These are phyloP conservation scores for Drosophila hamatofila DNA, from an alignment of 2,888 invertebrate genomes.

Conservation along the genomic window DNA sequence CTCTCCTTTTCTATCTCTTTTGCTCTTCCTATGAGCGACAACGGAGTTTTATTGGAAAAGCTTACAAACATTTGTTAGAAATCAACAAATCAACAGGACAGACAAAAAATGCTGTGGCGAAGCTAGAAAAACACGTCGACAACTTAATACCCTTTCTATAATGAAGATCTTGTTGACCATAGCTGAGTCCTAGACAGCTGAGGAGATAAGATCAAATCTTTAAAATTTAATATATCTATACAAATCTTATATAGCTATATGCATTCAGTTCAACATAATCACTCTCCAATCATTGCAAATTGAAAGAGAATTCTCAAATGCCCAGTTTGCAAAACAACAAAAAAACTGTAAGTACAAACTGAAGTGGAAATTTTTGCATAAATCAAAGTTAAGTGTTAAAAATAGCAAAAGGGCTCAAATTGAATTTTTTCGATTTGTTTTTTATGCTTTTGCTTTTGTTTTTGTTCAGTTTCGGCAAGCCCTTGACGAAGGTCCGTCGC, in stretches of 20 bases:
- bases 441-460: slow-evolving; percentile 23
- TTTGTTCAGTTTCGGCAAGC: slow-evolving; percentile 21
- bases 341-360: slow-evolving; percentile 60
- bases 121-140: neutral
- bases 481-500: slow-evolving; percentile 36
- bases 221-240: neutral
- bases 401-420: slow-evolving; percentile 71
- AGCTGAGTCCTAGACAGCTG: rapidly evolving
- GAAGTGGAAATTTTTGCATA: slow-evolving; percentile 79
- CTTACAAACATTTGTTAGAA: slow-evolving; percentile 74
- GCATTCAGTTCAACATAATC: neutral
- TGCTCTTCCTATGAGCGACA: neutral
- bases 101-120: neutral
- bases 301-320: neutral
- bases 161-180: neutral
- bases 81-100: slow-evolving; percentile 72
- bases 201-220: too few relatives aligned
- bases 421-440: slow-evolving; percentile 67
- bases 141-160: neutral
- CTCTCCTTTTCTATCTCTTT: neutral
- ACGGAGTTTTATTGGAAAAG: slow-evolving; percentile 54
- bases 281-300: neutral
- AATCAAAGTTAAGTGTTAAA: slow-evolving; percentile 81
- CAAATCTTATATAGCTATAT: too few relatives aligned
- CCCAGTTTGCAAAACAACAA: neutral